Evolutionary conservation across 2,113 vertebrate genomes (phyloP).

Genomic region (Pycnonotus jocosus): DNA sequence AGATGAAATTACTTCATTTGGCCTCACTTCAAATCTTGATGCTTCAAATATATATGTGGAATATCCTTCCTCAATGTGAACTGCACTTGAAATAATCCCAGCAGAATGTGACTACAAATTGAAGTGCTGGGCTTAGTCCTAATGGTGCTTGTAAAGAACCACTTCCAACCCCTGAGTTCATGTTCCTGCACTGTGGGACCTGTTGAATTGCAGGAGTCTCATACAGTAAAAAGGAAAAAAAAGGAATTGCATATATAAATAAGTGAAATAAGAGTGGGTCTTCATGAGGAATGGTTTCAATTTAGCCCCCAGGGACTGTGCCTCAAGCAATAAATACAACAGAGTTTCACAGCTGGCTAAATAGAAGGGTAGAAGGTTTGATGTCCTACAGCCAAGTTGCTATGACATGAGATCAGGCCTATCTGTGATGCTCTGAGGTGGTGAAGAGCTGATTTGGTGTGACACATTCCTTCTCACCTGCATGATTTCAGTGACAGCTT

Average conservation of each 20-base stretch:
- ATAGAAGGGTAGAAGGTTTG: neutral
- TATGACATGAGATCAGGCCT: neutral
- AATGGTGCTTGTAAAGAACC: neutral
- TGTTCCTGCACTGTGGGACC: neutral
- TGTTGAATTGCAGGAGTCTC: neutral
- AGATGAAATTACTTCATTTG: neutral
- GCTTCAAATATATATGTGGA: neutral
- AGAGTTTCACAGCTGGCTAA: neutral
- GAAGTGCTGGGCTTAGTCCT: neutral
- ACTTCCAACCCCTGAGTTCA: neutral
- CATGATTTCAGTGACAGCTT: conserved; percentile 89
- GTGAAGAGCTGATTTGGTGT: neutral
- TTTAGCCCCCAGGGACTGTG: neutral
- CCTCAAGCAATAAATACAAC: neutral
- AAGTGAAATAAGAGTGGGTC: neutral
- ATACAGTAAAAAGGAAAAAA: neutral
- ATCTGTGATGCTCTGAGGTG: neutral
- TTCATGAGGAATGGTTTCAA: neutral
- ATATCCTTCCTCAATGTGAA: neutral
- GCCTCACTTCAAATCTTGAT: neutral
- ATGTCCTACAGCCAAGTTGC: neutral
- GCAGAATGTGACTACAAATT: neutral
- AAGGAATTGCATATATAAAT: neutral
- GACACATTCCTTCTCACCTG: conserved; percentile 70
- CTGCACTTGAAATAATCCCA: neutral